Base-by-base conservation (phyloP, 2,113 vertebrate genomes). In the Toxotes jaculatrix region DNA sequence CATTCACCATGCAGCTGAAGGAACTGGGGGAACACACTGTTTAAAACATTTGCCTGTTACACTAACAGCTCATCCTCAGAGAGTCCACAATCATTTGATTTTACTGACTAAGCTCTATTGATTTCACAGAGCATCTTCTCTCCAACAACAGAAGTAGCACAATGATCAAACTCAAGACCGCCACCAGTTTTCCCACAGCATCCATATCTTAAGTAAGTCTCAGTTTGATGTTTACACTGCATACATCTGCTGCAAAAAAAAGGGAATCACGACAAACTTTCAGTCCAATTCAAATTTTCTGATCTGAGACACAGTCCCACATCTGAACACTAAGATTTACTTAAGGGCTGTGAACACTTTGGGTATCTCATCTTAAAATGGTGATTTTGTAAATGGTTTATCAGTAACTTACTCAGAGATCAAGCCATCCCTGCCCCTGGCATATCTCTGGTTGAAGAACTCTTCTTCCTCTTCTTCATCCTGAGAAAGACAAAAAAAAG, bases 401-500 rank as follows among this genome's bases (percentile, higher is more conserved):
- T 31, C 53, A 76, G 51, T 71, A 76, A 99, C 98, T 98, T 96
- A 99, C 98, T 99, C 98, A 19, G 98, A 98, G 96, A 99, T 97
- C 45, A 97, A 96, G 93, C 98, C 98, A 87, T 99, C 98, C 93
- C 98, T 97, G 90, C 98, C 97, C 94, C 99, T 97, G n/a, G 97
- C 96, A 0, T 99, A 97, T 83, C 98, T 97, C 92, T 98, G 97
- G 90, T 99, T 99, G 86, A 99, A 98, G 78, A 98, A 97, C 87
- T 97, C 97, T 81, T 99, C 98, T 87, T 99, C 98, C 80, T 98
- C 98, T 87, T 99, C 97, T 88, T 99, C 98, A 78, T 99, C 98
- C 98, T 99, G 90, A 5, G 2, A 53, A 92, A 81, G 17, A 85
- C 31, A 59, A 53, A 64, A 51, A 40, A 40, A 4, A 5, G 42